These are phyloP conservation scores for Corbicula japonica DNA, from an alignment of 2,888 invertebrate species.

Conservation along the genomic window DNA sequence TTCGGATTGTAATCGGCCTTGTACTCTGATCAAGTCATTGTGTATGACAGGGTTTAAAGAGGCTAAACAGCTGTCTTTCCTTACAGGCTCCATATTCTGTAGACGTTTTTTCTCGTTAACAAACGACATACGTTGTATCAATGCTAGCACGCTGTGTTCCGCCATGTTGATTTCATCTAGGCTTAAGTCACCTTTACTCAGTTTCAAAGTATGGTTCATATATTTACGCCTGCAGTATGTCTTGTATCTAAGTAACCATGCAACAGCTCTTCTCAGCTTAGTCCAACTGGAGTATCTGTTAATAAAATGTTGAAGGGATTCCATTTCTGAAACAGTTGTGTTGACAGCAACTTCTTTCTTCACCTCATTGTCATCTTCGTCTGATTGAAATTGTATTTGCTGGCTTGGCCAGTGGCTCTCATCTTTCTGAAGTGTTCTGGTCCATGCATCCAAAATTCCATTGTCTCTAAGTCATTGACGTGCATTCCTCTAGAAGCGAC, in stretches of 20 bases:
- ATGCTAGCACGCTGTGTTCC: background rate
- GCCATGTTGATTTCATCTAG: conserved; percentile 1
- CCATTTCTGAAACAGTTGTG: background rate
- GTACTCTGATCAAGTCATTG: background rate
- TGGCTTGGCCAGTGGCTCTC: conserved; percentile 24
- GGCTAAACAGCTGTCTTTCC: conserved; percentile 18
- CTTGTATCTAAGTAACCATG: conserved; percentile 32
- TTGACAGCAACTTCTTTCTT: conserved; percentile 33
- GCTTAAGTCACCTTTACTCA: background rate
- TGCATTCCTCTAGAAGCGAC: conserved; percentile 34
- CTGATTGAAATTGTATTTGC: conserved; percentile 5
- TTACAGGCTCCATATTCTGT: conserved; percentile 2
- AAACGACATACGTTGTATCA: background rate
- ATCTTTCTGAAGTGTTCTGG: conserved; percentile 32
- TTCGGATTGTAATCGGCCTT: too few species aligned
- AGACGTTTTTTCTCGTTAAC: background rate
- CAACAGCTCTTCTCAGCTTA: conserved; percentile 19
- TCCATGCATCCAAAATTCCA: conserved; percentile 32
- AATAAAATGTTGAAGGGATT: conserved; percentile 5
- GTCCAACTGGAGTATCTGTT: conserved; percentile 38
- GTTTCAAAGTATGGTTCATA: background rate
- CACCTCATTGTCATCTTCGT: conserved; percentile 25
- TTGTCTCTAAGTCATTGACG: background rate
- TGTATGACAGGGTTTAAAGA: conserved; percentile 25
- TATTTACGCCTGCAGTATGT: conserved; percentile 22